phyloP scores from a whole-genome alignment of 2,113 vertebrate species.

The Megaceryle maxima region DNA sequence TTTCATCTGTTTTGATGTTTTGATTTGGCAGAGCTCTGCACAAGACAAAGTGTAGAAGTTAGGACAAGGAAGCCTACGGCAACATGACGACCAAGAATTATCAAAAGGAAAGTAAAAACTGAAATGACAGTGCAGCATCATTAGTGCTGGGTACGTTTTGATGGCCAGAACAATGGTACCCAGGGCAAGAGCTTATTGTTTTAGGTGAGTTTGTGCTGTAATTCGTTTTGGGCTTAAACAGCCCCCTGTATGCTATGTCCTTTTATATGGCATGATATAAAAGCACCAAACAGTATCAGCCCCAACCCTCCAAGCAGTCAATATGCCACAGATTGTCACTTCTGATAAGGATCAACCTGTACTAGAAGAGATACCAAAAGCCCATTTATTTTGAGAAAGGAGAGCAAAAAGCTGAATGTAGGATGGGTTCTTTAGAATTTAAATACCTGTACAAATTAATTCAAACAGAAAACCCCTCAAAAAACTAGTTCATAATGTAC shows the following conservation, averaged over 20 bases:
- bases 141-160: neutral
- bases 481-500: neutral
- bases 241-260: neutral
- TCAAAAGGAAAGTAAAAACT: neutral
- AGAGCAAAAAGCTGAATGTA: neutral
- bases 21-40: conserved; percentile 73
- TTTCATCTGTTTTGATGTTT: conserved; percentile 74
- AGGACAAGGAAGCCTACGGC: neutral
- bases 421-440: neutral
- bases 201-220: neutral
- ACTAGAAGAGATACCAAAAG: neutral
- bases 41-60: neutral
- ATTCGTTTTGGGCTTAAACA: neutral
- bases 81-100: neutral
- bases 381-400: neutral
- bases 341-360: neutral
- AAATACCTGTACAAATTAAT: neutral
- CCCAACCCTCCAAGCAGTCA: neutral
- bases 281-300: neutral
- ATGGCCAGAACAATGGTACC: neutral
- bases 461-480: neutral
- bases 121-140: neutral
- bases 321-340: neutral
- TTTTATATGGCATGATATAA: neutral
- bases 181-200: neutral